Evolutionary conservation across 2,797 vertebrate genomes (phyloP).

Genomic region (Paramormyrops hopkinsi): DNA sequence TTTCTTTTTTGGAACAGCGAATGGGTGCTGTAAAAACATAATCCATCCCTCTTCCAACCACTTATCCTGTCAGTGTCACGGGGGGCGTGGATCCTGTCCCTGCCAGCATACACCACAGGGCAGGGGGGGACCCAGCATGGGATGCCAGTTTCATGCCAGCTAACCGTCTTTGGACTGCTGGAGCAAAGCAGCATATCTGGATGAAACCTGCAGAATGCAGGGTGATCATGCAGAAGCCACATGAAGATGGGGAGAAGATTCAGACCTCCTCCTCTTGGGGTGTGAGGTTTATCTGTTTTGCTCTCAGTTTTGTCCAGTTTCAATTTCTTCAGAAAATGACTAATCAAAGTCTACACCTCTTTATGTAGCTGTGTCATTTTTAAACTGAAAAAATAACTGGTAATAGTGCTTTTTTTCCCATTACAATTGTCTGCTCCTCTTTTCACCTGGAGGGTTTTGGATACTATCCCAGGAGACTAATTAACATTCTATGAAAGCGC

Average conservation of each 20-base stretch:
- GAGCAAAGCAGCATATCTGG: background rate
- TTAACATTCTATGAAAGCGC: background rate
- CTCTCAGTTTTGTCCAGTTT: background rate
- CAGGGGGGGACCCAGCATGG: background rate
- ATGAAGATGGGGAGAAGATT: background rate
- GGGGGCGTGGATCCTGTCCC: background rate
- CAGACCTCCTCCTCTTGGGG: background rate
- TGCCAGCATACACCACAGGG: background rate
- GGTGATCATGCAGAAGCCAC: background rate
- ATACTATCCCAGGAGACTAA: background rate
- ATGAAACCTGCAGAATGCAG: background rate
- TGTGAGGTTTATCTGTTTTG: background rate
- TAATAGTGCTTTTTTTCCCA: background rate
- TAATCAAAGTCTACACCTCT: background rate
- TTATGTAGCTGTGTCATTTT: background rate
- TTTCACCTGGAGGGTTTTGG: background rate
- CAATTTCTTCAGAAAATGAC: background rate
- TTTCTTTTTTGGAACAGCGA: background rate
- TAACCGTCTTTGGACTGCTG: background rate
- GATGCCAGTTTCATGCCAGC: background rate
- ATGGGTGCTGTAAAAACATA: background rate
- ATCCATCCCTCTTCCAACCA: background rate
- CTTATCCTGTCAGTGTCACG: background rate
- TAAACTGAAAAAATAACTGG: background rate
- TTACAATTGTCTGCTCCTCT: background rate